Evolutionary conservation across 2,888 invertebrate genomes (phyloP), one percentile per base, ranked within the genome.

Genomic region (Cerastis leucographa): DNA sequence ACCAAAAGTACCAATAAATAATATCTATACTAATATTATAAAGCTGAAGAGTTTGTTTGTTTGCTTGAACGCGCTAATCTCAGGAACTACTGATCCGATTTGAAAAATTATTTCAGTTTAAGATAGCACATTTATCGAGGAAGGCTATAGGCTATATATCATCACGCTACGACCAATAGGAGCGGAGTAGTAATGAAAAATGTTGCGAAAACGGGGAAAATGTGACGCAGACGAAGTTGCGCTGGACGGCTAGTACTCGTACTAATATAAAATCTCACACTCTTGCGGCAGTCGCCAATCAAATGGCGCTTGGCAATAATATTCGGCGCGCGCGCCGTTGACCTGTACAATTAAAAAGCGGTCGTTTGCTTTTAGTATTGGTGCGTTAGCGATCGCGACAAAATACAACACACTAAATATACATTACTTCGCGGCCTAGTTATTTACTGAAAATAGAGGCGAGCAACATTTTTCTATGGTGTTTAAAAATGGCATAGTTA

Each of bases 351-450:
- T 96, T 95, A 95, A 96, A 96, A 96, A 96, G 93, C 93, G 92
- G 88, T 92, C 93, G 91, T 93, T 94, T 92, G 92, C 92, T 92
- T 91, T 90, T 92, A 91, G 94, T 94, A 95, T 94, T 95, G 94
- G 93, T 95, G 92, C 92, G 93, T 90, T 91, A 90, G 90, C 90
- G 93, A 93, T 94, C 92, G 90, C 92, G 90, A 94, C 93, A 92
- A 92, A 91, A 88, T 91, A 92, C 90, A 92, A 89, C 91, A 90
- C 91, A 91, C 94, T 92, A 92, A 93, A 94, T 92, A 92, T 88
- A 93, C 91, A 95, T 95, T 95, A 94, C 92, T 92, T 92, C 91
- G 92, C 93, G 96, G 92, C 96, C 96, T 95, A 96, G 91, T 93
- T 96, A 94, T 92, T 91, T 91, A 88, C 93, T 95, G 92, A 92